Evolutionary conservation across 2,888 invertebrate species (phyloP).

Genomic region (Ochlodes sylvanus): DNA sequence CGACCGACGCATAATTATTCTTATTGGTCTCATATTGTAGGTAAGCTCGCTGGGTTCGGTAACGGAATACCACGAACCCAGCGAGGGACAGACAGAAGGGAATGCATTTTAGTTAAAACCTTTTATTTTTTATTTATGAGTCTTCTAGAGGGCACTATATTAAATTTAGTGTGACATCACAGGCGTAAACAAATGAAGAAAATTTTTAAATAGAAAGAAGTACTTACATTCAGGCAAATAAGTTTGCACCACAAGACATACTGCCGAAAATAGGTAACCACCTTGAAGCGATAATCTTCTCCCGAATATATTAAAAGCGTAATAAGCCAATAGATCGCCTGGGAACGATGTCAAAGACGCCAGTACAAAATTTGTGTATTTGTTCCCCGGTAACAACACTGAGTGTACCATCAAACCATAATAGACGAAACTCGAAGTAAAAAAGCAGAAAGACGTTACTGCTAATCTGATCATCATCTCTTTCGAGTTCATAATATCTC

Average conservation of each 20-base stretch:
- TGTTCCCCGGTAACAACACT: constrained; percentile 68
- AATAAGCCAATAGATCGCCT: constrained; percentile 66
- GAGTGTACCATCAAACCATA: constrained; percentile 67
- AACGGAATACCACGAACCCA: too few species aligned
- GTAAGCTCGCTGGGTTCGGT: too few species aligned
- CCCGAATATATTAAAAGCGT: constrained; percentile 63
- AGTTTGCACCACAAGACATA: constrained; percentile 63
- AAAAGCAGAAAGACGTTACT: constrained; percentile 66
- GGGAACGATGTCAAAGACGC: constrained; percentile 67
- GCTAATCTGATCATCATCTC: constrained; percentile 65
- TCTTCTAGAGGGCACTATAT: too few species aligned
- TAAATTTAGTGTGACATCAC: too few species aligned
- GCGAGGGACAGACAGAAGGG: too few species aligned
- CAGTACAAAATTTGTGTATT: constrained; percentile 69
- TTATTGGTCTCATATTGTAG: too few species aligned
- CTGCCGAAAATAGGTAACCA: constrained; percentile 61
- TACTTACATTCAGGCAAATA: constrained; percentile 67
- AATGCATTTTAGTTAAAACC: too few species aligned
- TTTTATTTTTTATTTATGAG: too few species aligned
- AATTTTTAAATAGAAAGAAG: constrained; percentile 10
- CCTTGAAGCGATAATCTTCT: constrained; percentile 63
- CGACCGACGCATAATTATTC: too few species aligned
- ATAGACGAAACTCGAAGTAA: constrained; percentile 69
- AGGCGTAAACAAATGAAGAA: not conserved
- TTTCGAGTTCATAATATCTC: constrained; percentile 63